Conservation (phyloP, 2,888 invertebrate genomes). For the Cephus sareptanus region DNA sequence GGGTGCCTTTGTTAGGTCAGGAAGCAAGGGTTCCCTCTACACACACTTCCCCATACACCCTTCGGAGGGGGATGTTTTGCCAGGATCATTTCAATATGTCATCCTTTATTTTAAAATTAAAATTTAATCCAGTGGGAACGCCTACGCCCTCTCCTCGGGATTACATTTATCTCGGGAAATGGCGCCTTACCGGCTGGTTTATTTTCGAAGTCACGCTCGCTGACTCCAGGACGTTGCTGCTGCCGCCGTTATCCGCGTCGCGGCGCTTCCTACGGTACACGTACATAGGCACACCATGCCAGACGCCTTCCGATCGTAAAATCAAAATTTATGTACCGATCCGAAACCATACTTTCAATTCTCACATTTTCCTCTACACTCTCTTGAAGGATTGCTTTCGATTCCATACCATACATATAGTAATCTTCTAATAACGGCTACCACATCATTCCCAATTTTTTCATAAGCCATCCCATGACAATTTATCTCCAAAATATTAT, state of each 20-base stretch:
- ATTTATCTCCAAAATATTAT: neutral
- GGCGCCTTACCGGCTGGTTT: slow-evolving; percentile 42
- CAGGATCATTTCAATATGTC: slow-evolving; percentile 59
- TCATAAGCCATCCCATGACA: neutral
- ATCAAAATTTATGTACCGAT: slow-evolving; percentile 35
- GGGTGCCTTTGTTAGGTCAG: neutral
- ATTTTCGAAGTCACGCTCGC: slow-evolving; percentile 32
- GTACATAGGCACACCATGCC: slow-evolving; percentile 14
- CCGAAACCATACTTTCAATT: slow-evolving; percentile 34
- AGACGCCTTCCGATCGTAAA: slow-evolving; percentile 29
- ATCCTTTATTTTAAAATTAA: slow-evolving; percentile 64
- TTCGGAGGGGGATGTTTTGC: slow-evolving; percentile 44
- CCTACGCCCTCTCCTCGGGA: slow-evolving; percentile 34
- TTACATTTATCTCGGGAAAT: slow-evolving; percentile 54
- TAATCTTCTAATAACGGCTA: neutral
- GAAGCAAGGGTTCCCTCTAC: neutral
- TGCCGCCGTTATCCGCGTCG: slow-evolving; percentile 13
- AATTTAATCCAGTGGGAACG: slow-evolving; percentile 58
- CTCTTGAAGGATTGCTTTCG: neutral
- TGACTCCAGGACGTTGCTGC: slow-evolving; percentile 21
- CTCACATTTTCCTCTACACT: slow-evolving; percentile 18
- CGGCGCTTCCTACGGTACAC: neutral
- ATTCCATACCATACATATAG: neutral
- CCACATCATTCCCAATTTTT: neutral
- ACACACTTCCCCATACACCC: neutral